A percentile compares a stretch with the other conserved stretches of the same genome.
Evolutionary conservation across 2,888 invertebrate genomes (phyloP).

Genomic region (Conops quadrifasciatus): DNA sequence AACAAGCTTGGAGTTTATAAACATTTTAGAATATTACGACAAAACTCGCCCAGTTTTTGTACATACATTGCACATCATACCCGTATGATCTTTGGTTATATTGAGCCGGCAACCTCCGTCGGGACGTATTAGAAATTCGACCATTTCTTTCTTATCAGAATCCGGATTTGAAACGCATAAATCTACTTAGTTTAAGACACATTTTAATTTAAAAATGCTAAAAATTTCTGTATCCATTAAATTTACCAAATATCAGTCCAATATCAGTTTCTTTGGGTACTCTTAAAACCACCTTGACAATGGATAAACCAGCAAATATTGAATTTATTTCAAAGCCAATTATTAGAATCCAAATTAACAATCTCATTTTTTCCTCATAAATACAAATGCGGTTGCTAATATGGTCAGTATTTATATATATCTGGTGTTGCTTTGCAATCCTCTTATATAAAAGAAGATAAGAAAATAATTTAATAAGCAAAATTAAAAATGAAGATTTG

Average conservation of each 20-base stretch:
- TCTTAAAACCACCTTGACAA: slow-evolving; percentile 52
- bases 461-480: neutral
- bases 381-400: no score
- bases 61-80: slow-evolving; percentile 44
- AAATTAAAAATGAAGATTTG: neutral
- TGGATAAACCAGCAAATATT: slow-evolving; percentile 4
- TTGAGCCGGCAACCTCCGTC: slow-evolving; percentile 55
- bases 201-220: neutral
- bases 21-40: no score
- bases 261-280: slow-evolving; percentile 56
- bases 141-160: slow-evolving; percentile 45
- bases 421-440: no score
- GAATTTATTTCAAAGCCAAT: slow-evolving; percentile 26
- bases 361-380: neutral
- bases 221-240: no score
- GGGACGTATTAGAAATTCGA: slow-evolving; percentile 51
- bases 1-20: neutral
- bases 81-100: slow-evolving; percentile 43
- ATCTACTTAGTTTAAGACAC: slow-evolving; percentile 48
- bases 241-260: slow-evolving; percentile 61
- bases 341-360: neutral
- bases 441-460: neutral
- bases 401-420: no score
- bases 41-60: slow-evolving; percentile 52
- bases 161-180: slow-evolving; percentile 50